These are phyloP conservation scores for Sarcophaga peregrina DNA, from an alignment of 1,140 invertebrate species.

Conservation along the genomic window DNA sequence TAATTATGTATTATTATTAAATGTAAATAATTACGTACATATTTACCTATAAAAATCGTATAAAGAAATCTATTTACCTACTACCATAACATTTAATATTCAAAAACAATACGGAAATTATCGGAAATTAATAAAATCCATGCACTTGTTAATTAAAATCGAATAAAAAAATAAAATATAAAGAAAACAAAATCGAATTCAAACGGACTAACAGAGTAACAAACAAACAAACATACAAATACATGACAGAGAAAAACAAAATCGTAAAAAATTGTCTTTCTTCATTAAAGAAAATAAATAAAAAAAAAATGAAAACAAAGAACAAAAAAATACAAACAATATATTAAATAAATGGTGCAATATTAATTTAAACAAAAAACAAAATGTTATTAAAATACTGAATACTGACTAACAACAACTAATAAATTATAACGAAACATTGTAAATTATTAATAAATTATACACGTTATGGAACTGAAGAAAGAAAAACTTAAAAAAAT, in stretches of 20 bases:
- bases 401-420: background rate
- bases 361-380: background rate
- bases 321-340: too few relatives aligned
- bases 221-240: background rate
- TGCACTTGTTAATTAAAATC: slow-evolving; percentile 10
- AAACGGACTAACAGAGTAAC: background rate
- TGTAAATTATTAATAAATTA: slow-evolving; percentile 20
- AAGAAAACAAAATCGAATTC: background rate
- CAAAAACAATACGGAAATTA: background rate
- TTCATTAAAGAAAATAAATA: background rate
- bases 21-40: too few relatives aligned
- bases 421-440: background rate
- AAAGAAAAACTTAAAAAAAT: background rate
- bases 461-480: slow-evolving; percentile 21
- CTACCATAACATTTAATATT: too few relatives aligned
- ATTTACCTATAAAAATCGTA: too few relatives aligned
- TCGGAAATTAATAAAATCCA: background rate
- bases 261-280: background rate
- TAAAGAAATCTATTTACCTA: too few relatives aligned
- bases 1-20: too few relatives aligned
- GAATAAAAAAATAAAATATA: background rate
- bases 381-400: background rate
- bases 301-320: too few relatives aligned
- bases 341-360: background rate
- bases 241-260: background rate